Evolutionary conservation across 2,797 vertebrate genomes (phyloP).

Genomic region (Onychomys arenicola): DNA sequence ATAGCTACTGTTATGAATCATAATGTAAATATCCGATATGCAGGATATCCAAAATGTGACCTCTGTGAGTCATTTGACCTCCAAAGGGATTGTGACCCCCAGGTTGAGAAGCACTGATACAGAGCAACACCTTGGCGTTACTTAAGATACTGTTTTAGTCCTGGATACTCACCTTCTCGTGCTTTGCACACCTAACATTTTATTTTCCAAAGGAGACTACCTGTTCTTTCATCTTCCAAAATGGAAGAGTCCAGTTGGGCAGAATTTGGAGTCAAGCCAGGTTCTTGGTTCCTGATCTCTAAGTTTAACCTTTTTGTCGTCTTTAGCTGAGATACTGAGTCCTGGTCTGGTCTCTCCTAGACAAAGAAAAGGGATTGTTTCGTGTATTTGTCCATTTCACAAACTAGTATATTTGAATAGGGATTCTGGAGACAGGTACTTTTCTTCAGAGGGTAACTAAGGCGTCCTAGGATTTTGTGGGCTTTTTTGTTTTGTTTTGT

Average conservation of each 20-base stretch:
- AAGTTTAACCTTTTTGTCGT: not conserved
- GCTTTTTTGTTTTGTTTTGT: too few relatives aligned
- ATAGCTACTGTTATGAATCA: not conserved
- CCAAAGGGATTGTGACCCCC: not conserved
- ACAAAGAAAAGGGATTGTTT: constrained; percentile 32
- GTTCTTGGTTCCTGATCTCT: constrained; percentile 24
- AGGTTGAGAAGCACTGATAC: not conserved
- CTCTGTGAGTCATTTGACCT: not conserved
- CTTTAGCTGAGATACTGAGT: constrained; percentile 14
- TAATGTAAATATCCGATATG: not conserved
- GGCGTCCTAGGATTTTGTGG: not conserved
- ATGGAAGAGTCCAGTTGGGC: not conserved
- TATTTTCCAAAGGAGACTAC: constrained; percentile 39
- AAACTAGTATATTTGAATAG: constrained; percentile 19
- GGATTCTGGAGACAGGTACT: constrained; percentile 31
- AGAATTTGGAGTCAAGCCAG: constrained; percentile 52
- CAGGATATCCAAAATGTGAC: not conserved
- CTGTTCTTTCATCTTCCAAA: constrained; percentile 37
- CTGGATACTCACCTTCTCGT: constrained; percentile 8
- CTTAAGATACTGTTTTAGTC: constrained; percentile 44
- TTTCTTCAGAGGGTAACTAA: constrained; percentile 30
- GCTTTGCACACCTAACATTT: not conserved
- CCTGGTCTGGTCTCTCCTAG: not conserved
- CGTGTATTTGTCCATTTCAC: not conserved
- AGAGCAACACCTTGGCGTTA: constrained; percentile 34